Percentiles rank a stretch among this genome's conserved stretches.
Conservation (phyloP, 2,888 invertebrate genomes). For the Harpalus rufipes region DNA sequence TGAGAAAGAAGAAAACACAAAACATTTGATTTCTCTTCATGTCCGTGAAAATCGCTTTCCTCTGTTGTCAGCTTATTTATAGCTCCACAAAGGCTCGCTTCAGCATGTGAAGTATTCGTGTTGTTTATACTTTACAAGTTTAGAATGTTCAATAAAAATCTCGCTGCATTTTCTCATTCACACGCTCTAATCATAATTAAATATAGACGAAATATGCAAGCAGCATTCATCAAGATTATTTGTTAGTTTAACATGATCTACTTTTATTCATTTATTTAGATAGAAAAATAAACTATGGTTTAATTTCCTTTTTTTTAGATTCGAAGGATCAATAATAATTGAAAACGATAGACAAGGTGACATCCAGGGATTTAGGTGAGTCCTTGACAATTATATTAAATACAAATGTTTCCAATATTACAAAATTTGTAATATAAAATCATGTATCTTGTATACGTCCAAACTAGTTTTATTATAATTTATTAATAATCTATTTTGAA, state of each 20-base stretch:
- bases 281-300: conserved; percentile 16
- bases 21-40: conserved; percentile 34
- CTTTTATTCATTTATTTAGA: neutral
- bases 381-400: neutral
- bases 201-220: conserved; percentile 9
- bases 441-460: too few relatives aligned
- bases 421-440: too few relatives aligned
- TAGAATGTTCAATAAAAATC: conserved; percentile 28
- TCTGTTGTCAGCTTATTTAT: conserved; percentile 24
- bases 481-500: too few relatives aligned
- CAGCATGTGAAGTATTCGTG: neutral
- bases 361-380: neutral
- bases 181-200: conserved; percentile 7
- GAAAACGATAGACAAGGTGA: neutral
- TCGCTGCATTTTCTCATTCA: conserved; percentile 35
- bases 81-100: conserved; percentile 2
- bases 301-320: neutral
- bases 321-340: neutral
- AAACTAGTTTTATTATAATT: too few relatives aligned
- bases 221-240: neutral
- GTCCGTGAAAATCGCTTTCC: conserved; percentile 31
- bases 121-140: neutral
- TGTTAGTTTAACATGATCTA: neutral
- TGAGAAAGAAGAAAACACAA: neutral
- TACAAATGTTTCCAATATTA: neutral